Percentiles rank a stretch among this genome's conserved stretches.
These are phyloP conservation scores for Cnemophilus loriae DNA, from an alignment of 2,113 vertebrate species.

Conservation along the genomic window DNA sequence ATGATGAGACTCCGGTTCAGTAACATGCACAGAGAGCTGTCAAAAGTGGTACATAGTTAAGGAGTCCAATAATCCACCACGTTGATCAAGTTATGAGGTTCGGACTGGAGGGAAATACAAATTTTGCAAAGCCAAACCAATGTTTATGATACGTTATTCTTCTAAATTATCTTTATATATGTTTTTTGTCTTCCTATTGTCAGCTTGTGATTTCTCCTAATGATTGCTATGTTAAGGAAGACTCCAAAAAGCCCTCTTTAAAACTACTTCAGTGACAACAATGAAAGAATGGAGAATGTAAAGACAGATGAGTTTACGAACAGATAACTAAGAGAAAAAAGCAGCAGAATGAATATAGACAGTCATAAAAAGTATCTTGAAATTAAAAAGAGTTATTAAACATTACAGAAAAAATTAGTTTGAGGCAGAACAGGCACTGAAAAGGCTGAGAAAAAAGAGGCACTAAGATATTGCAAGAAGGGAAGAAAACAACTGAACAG, in stretches of 20 bases:
- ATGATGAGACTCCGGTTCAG: background rate
- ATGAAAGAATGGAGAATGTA: slow-evolving; percentile 16
- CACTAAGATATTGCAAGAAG: slow-evolving; percentile 50
- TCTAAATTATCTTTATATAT: background rate
- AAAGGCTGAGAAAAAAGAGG: slow-evolving; percentile 51
- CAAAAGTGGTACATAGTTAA: background rate
- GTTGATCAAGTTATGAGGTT: background rate
- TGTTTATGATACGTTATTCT: background rate
- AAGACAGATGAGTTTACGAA: slow-evolving; percentile 54
- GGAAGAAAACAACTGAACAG: background rate
- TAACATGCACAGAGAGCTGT: background rate
- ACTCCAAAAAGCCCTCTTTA: background rate
- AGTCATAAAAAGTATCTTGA: slow-evolving; percentile 49
- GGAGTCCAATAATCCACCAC: background rate
- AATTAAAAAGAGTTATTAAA: slow-evolving; percentile 57
- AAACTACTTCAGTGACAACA: background rate
- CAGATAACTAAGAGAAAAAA: slow-evolving; percentile 49
- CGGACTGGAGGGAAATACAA: background rate
- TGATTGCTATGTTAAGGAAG: background rate
- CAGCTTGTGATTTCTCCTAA: background rate
- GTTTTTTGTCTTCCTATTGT: background rate
- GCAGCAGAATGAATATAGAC: slow-evolving; percentile 23
- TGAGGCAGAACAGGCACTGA: slow-evolving; percentile 49
- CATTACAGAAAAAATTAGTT: slow-evolving; percentile 71
- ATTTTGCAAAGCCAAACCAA: background rate